Percentiles rank a stretch among this genome's conserved stretches.
Evolutionary conservation across 2,888 invertebrate species (phyloP).

Genomic region (Mesorhabditis sp.): DNA sequence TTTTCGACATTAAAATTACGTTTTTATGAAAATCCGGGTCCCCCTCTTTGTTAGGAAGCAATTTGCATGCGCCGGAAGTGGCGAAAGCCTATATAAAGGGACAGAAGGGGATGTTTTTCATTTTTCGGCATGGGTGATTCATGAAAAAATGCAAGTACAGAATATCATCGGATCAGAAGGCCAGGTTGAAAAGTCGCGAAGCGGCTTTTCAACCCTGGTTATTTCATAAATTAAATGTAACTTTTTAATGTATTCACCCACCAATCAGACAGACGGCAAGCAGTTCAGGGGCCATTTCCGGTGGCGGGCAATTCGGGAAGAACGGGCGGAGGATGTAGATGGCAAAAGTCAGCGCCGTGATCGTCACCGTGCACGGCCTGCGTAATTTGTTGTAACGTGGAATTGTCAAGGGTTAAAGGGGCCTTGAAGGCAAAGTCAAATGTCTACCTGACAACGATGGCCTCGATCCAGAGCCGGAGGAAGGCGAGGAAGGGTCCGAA

Average conservation of each 20-base stretch:
- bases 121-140: no score
- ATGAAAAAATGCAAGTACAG: no score
- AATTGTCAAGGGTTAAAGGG: neutral
- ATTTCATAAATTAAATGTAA: no score
- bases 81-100: no score
- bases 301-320: constrained; percentile 89
- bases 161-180: no score
- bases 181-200: no score
- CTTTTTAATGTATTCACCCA: constrained; percentile 59
- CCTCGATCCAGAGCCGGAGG: constrained; percentile 93
- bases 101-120: no score
- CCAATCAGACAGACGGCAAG: constrained; percentile 90
- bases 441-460: constrained; percentile 70
- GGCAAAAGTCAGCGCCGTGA: constrained; percentile 93
- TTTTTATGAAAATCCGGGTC: no score
- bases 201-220: no score
- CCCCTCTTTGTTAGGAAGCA: no score
- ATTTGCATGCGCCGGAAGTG: no score
- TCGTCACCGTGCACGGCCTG: constrained; percentile 90
- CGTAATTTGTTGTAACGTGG: neutral
- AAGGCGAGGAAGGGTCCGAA: constrained; percentile 96
- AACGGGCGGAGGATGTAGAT: constrained; percentile 91
- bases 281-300: constrained; percentile 78
- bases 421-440: neutral
- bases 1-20: no score